Evolutionary conservation across 2,888 invertebrate species (phyloP), one percentile per base, ranked within the genome.

Genomic region (Leptopilina syphax): DNA sequence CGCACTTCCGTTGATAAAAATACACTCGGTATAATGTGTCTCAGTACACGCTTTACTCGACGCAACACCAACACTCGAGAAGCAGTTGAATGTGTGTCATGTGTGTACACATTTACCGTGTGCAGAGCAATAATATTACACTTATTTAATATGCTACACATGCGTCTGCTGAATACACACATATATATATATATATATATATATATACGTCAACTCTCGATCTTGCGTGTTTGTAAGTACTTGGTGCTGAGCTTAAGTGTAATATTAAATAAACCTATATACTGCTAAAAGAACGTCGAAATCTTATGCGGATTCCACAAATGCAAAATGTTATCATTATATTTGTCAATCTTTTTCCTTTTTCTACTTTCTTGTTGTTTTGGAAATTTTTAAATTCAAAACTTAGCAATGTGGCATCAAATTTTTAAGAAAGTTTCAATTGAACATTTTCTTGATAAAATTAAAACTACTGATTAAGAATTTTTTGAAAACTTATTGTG

Each of bases 1-100:
- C 91, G 91, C 91, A 90, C 90, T 91, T 91, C 91, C 91, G 91
- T 90, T 90, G 91, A 91, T 91, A 91, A 91, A 91, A 91, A 91
- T 91, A 91, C 88, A 86, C 89, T 86, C 85, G 85, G 89, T 86
- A 86, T 88, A 88, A 87, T 86, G 88, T 88, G 86, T 86, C 88
- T 87, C 85, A 85, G 88, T 86, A 86, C 88, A 85, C 85, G 85
- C 88, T 84, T 85, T 84, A 63, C 57, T 44, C 79, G 57, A 65
- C 76, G 65, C 79, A 44, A 57, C 79, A 66, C 76, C 76, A 57
- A 76, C 60, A 18, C 77, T 41, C 66, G 44, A 78, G 65, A n/a
- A 41, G 65, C 66, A 65, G 27, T 50, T 50, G 34, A 34, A 34
- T 34, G 34, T 34, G 34, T 34, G 27, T 27, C 3, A 3, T 27